Evolutionary conservation across 2,113 vertebrate genomes (phyloP).

Genomic region (Terrapene triunguis): DNA sequence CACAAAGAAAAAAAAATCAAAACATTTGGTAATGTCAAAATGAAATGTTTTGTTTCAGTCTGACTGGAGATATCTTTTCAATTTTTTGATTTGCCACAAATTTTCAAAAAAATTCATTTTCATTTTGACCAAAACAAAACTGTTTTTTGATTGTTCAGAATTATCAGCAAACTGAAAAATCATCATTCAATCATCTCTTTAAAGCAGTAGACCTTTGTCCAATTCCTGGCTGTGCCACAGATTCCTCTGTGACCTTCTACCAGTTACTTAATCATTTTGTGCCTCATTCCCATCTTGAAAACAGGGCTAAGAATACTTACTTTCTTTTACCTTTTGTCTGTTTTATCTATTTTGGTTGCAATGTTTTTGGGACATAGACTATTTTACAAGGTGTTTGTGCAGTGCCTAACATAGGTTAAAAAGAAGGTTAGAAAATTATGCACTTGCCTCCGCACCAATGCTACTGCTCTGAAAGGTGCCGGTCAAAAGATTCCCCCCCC

Average conservation of each 20-base stretch:
- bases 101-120: not conserved
- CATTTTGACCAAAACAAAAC: not conserved
- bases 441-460: not conserved
- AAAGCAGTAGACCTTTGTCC: not conserved
- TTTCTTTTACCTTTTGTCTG: not conserved
- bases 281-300: not conserved
- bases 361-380: not conserved
- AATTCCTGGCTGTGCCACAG: not conserved
- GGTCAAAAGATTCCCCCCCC: not conserved
- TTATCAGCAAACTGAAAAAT: not conserved
- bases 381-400: not conserved
- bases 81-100: not conserved
- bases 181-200: not conserved
- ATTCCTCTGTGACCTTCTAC: not conserved
- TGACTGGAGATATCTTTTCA: not conserved
- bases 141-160: not conserved
- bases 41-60: not conserved
- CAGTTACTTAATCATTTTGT: not conserved
- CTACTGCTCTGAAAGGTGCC: rapidly evolving
- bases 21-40: not conserved
- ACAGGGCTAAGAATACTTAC: not conserved
- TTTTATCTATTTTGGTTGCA: not conserved
- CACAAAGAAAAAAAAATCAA: not conserved
- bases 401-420: not conserved
- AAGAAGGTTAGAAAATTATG: not conserved